phyloP scores from a whole-genome alignment of 1,140 invertebrate genomes.

The roundworm (Caenorhabditis elegans) region WBcel235 BX284602.5:9955001-9955500 shows the following conservation, averaged over 20 bases:
- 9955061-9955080: not conserved
- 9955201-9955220: conserved; percentile 47
- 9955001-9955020: not conserved
- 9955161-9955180: not conserved
- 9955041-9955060: not conserved
- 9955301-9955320: conserved; percentile 36
- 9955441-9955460: no score
- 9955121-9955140: no score
- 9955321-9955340: no score
- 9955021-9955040: not conserved
- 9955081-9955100: not conserved
- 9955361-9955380: no score
- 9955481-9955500: no score
- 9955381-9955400: no score
- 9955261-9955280: conserved; percentile 30
- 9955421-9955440: no score
- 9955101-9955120: not conserved
- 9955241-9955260: conserved; percentile 32
- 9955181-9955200: conserved; percentile 47
- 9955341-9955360: no score
- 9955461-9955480: no score
- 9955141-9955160: not conserved
- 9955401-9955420: no score
- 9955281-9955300: conserved; percentile 45
- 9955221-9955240: conserved; percentile 35